These are phyloP conservation scores for Punctoribates punctum DNA, from an alignment of 2,888 invertebrate species.

Conservation along the genomic window DNA sequence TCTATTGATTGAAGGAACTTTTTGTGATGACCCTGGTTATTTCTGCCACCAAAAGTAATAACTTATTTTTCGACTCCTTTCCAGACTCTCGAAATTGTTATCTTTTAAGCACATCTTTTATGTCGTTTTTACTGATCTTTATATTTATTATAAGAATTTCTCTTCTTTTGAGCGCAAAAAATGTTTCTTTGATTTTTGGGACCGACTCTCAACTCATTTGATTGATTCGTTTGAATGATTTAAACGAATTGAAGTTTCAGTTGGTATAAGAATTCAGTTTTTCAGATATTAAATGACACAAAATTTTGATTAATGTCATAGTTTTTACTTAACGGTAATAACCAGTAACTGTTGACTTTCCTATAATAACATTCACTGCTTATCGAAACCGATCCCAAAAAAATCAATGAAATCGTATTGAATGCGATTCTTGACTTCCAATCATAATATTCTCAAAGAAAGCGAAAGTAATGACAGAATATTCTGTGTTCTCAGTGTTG, in stretches of 20 bases:
- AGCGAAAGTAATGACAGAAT: too few relatives aligned
- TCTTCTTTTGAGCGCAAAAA: not conserved
- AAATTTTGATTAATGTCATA: constrained; percentile 15
- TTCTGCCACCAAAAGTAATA: not conserved
- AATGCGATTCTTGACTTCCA: too few relatives aligned
- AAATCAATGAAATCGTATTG: too few relatives aligned
- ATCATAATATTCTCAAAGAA: too few relatives aligned
- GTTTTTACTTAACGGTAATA: not conserved
- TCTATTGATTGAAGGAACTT: not conserved
- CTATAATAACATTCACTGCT: not conserved
- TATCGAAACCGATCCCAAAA: not conserved
- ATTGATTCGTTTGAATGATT: constrained; percentile 27
- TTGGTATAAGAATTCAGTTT: constrained; percentile 5
- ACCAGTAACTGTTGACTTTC: not conserved
- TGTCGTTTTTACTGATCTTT: not conserved
- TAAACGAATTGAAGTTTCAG: not conserved
- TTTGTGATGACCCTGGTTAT: not conserved
- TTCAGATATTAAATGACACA: constrained; percentile 18
- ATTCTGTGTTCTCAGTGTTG: too few relatives aligned
- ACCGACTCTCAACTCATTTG: not conserved
- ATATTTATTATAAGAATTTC: not conserved
- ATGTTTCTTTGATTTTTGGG: not conserved
- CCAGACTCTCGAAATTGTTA: not conserved
- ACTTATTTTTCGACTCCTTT: not conserved
- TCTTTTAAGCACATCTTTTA: not conserved